Evolutionary conservation across 2,113 vertebrate species (phyloP).

Genomic region (cat (Felis catus)): F.catus_Fca126_mat1.0 CM031417.1:60698001-60698500

Average conservation of each 20-base stretch:
- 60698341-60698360: slow-evolving; percentile 20
- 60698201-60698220: too few species aligned
- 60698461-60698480: not conserved
- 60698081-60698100: not conserved
- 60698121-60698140: slow-evolving; percentile 37
- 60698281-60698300: not conserved
- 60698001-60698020: slow-evolving; percentile 35
- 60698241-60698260: slow-evolving; percentile 5
- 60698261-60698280: slow-evolving; percentile 4
- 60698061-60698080: not conserved
- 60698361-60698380: slow-evolving; percentile 4
- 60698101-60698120: not conserved
- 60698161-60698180: not conserved
- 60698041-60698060: slow-evolving; percentile 43
- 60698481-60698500: not conserved
- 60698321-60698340: not conserved
- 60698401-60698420: not conserved
- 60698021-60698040: slow-evolving; percentile 39
- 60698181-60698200: slow-evolving; percentile 5
- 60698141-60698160: slow-evolving; percentile 33
- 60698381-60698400: slow-evolving; percentile 38
- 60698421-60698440: not conserved
- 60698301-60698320: slow-evolving; percentile 36
- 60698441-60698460: not conserved
- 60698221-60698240: too few species aligned